A percentile compares a stretch with the other conserved stretches of the same genome.
phyloP scores from a whole-genome alignment of 2,113 vertebrate genomes.

The Puntigrus tetrazona region DNA sequence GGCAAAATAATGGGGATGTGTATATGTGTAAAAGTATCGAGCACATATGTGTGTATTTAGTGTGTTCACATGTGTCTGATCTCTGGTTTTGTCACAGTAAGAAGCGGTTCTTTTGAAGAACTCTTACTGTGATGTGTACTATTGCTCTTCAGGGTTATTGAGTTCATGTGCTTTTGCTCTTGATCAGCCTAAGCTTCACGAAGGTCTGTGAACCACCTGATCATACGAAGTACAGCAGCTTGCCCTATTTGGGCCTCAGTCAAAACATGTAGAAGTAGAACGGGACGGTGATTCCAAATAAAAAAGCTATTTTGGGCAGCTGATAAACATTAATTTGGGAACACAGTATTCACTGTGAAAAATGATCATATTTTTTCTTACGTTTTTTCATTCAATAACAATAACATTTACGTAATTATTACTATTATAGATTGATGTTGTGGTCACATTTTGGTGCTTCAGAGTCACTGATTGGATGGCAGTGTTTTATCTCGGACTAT shows the following conservation, averaged over 20 bases:
- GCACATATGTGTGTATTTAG: background rate
- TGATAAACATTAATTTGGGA: background rate
- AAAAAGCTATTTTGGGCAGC: background rate
- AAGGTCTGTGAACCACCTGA: slow-evolving; percentile 34
- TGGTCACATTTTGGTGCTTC: background rate
- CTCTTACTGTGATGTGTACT: slow-evolving; percentile 5
- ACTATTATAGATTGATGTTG: no score
- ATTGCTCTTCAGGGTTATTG: background rate
- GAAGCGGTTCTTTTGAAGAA: background rate
- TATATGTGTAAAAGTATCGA: background rate
- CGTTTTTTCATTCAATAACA: no score
- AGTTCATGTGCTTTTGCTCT: slow-evolving; percentile 14
- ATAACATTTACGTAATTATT: no score
- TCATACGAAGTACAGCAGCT: background rate
- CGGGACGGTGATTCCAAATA: background rate
- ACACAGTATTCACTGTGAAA: background rate
- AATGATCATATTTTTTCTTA: no score
- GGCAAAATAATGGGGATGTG: background rate
- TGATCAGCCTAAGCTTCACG: slow-evolving; percentile 14
- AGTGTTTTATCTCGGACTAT: no score
- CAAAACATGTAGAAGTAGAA: background rate
- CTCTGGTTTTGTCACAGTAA: slow-evolving; percentile 5
- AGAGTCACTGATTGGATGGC: background rate
- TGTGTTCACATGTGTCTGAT: slow-evolving; percentile 19
- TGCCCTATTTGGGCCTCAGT: background rate